Evolutionary conservation across 2,797 vertebrate genomes (phyloP), one percentile per base, ranked within the genome.

Genomic region (Pachyuromys duprasi): DNA sequence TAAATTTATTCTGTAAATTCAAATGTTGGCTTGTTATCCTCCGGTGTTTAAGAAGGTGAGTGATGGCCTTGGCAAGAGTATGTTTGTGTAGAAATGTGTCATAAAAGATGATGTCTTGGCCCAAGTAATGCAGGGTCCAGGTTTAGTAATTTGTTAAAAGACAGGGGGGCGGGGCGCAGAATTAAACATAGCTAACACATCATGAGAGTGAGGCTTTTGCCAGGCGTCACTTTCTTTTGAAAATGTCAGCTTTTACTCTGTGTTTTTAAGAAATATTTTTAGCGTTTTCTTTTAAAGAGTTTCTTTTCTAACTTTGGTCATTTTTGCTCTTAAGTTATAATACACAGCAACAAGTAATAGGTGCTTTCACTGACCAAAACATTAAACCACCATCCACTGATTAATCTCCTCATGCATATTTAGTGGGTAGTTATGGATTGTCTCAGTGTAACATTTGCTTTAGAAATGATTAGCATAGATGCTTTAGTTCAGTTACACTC

Each of bases 61-160:
- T 98, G 98, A 98, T 98, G 98, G 97, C 97, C 98, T 98, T 93
- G 95, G 94, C 97, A 96, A 97, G 97, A 98, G 95, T 98, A 96
- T 97, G 98, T 98, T 98, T 98, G 98, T 98, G 97, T 98, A 98
- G 98, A 98, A 98, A 98, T 98, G 98, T 98, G 98, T 98, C 98
- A 98, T 98, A 97, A 96, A 91, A 93, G 97, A 98, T 98, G 98
- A 98, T 98, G 97, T 96, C 97, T 98, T 98, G 98, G 97, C 96
- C 98, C 97, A 97, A 96, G 96, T 97, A 98, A 98, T 82, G 89
- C 53, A 97, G 93, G 97, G 97, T 97, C 96, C 97, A 98, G 97
- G 98, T 97, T 97, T 98, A 98, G 96, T 95, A 98, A 98, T 98
- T 98, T 98, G 96, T 98, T 98, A 98, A 26, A n/a, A 84, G n/a